These are phyloP conservation scores for Isichthys henryi DNA, from an alignment of 2,113 vertebrate species.

Conservation along the genomic window DNA sequence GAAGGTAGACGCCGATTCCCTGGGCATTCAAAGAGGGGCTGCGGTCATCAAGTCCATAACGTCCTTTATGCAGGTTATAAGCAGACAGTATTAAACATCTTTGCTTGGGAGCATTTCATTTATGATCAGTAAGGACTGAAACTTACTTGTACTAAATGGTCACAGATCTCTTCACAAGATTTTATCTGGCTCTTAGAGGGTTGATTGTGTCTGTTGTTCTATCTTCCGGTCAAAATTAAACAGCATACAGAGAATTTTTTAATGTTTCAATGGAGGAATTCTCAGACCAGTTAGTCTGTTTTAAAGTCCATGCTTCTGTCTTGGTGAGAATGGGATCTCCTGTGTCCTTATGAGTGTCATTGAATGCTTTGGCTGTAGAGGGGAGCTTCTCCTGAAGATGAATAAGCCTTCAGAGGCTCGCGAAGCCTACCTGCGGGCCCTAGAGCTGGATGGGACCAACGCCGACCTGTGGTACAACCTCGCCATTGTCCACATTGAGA, in stretches of 20 bases:
- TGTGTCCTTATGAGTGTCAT: not conserved
- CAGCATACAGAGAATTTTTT: not conserved
- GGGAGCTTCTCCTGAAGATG: slow-evolving; percentile 94
- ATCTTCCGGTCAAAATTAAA: not conserved
- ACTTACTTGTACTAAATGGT: not conserved
- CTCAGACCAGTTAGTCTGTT: not conserved
- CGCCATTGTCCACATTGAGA: slow-evolving; percentile 94
- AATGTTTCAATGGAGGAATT: not conserved
- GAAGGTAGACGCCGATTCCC: not conserved
- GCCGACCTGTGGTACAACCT: slow-evolving; percentile 98
- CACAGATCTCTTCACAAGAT: not conserved
- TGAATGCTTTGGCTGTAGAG: slow-evolving; percentile 60
- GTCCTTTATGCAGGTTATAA: not conserved
- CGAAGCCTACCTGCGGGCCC: slow-evolving; percentile 83
- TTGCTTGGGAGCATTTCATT: not conserved
- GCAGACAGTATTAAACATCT: not conserved
- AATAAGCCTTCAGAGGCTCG: slow-evolving; percentile 89
- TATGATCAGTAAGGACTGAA: not conserved
- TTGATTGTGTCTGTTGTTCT: not conserved
- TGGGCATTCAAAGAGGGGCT: not conserved
- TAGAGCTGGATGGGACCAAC: slow-evolving; percentile 85
- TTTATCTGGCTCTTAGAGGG: not conserved
- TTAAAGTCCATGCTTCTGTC: not conserved
- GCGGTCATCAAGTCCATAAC: not conserved
- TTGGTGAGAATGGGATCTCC: not conserved